Percentiles rank a stretch among this genome's conserved stretches.
Conservation (phyloP, 2,888 invertebrate species). For the Saturnia pavonia region DNA sequence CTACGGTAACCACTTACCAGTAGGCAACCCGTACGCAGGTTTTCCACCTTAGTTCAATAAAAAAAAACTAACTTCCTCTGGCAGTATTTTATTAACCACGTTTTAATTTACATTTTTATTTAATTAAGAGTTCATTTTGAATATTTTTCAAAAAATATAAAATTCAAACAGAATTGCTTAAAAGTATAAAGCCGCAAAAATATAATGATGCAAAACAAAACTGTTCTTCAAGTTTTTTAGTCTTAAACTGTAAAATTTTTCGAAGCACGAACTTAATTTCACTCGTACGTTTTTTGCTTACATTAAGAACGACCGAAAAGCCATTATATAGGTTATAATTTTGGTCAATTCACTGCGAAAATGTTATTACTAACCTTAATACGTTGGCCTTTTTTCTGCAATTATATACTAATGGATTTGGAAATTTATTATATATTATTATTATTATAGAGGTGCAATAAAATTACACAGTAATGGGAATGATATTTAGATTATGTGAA, state of each 20-base stretch:
- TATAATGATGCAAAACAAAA: background rate
- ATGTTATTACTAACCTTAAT: slow-evolving; percentile 26
- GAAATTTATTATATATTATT: slow-evolving; percentile 18
- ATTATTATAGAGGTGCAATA: slow-evolving; percentile 14
- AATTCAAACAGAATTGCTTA: background rate
- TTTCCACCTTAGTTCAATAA: too few species aligned
- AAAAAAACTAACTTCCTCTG: background rate
- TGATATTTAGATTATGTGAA: slow-evolving; percentile 55
- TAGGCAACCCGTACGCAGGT: too few species aligned
- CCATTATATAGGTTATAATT: slow-evolving; percentile 35
- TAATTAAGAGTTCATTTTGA: background rate
- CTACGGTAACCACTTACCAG: too few species aligned
- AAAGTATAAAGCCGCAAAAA: background rate
- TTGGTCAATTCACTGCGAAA: slow-evolving; percentile 33
- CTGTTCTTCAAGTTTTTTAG: background rate
- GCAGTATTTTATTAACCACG: background rate
- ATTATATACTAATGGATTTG: slow-evolving; percentile 7
- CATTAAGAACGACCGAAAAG: slow-evolving; percentile 14
- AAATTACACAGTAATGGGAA: slow-evolving; percentile 27
- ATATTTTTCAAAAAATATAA: background rate
- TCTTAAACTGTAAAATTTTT: background rate
- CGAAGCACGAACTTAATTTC: slow-evolving; percentile 1
- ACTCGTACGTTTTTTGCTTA: background rate
- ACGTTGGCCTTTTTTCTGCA: slow-evolving; percentile 12
- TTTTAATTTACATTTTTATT: background rate